Conservation (phyloP, 2,797 vertebrate species). For the Oryzias dopingdopingensis region DNA sequence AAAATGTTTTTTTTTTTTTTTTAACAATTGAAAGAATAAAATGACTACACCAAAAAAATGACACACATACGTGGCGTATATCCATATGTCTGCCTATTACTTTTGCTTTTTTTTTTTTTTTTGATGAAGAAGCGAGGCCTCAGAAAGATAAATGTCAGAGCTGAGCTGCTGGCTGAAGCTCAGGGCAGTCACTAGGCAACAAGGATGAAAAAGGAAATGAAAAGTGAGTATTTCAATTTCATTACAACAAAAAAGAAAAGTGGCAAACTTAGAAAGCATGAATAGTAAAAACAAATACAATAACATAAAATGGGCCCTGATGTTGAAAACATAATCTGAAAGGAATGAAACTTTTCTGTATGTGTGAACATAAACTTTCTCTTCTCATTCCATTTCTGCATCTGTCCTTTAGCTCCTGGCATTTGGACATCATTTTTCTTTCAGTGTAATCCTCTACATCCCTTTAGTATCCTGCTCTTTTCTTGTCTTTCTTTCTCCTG, state of each 20-base stretch:
- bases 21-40: too few relatives aligned
- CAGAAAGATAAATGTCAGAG: slow-evolving; percentile 27
- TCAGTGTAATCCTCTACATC: slow-evolving; percentile 34
- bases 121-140: slow-evolving; percentile 1
- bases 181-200: slow-evolving; percentile 51
- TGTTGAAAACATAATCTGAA: slow-evolving; percentile 4
- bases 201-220: slow-evolving; percentile 29
- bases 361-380: slow-evolving; percentile 37
- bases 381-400: slow-evolving; percentile 37
- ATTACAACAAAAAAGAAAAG: slow-evolving; percentile 3
- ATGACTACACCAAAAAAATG: too few relatives aligned
- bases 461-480: slow-evolving; percentile 33
- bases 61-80: too few relatives aligned
- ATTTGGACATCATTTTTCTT: slow-evolving; percentile 36
- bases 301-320: not conserved
- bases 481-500: slow-evolving; percentile 47
- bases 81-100: not conserved
- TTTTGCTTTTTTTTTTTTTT: slow-evolving; percentile 2
- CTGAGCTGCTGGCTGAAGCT: slow-evolving; percentile 31
- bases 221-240: slow-evolving; percentile 24
- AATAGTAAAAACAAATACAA: slow-evolving; percentile 4
- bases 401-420: slow-evolving; percentile 31
- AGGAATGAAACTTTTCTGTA: slow-evolving; percentile 31
- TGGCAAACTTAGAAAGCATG: not conserved
- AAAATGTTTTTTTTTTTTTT: too few relatives aligned